Evolutionary conservation across 2,113 vertebrate genomes (phyloP), one percentile per base, ranked within the genome.

Genomic region (Nothoprocta perdicaria): DNA sequence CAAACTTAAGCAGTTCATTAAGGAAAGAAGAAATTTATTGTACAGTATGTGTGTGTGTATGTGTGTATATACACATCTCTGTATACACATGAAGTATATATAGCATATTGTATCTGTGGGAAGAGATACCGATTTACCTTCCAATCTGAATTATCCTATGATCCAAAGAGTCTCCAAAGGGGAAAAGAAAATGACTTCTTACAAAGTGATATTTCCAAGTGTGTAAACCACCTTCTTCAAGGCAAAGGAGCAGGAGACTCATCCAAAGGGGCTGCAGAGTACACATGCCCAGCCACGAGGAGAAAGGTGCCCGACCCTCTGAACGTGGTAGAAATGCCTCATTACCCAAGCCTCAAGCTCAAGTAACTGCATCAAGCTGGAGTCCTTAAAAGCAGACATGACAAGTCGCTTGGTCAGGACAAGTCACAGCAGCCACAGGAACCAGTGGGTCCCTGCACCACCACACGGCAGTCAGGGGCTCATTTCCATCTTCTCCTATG

Each of bases 381-480:
- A 17, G 19, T 52, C 57, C 38, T 15, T 29, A 46, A 29, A 26
- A 88, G 19, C n/a, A 74, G 62, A 46, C 58, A 2, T 0, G 1
- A 35, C 38, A 58, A 38, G 24, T 6, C 1, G n/a, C 58, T 52
- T 1, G 1, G 40, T 50, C 73, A 83, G 80, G 33, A 50, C 10
- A 14, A 75, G 52, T 46, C 35, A 2, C 43, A 88, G n/a, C n/a
- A 43, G 26, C 35, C 69, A n/a, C 0, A 11, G 40, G 40, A 77
- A n/a, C 18, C 73, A 46, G 14, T 1, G 21, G 71, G 52, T 41
- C 84, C 48, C 75, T 72, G 52, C 33, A 81, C 5, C 0, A 38
- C 66, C 16, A 62, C 14, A 7, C 41, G 15, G 6, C 48, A 90
- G 38, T 46, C 50, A 3, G 1, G 1, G 1, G 9, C 0, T 2